These are phyloP conservation scores for Larimichthys crocea DNA, from an alignment of 2,113 vertebrate genomes.

Conservation along the genomic window DNA sequence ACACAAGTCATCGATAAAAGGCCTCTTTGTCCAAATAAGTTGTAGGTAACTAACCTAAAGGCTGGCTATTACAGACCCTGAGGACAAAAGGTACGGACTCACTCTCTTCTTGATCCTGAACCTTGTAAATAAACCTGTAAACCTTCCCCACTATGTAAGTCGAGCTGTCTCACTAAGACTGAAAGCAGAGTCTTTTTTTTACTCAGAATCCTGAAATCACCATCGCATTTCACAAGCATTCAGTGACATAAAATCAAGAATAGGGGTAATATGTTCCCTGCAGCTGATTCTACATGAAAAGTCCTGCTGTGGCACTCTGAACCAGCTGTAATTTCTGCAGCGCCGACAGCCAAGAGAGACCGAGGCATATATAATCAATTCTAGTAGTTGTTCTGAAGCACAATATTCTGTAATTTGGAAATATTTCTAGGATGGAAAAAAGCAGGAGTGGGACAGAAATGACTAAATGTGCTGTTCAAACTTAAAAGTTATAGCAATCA, in stretches of 20 bases:
- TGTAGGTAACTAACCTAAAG: neutral
- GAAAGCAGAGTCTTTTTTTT: neutral
- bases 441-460: neutral
- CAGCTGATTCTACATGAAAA: constrained; percentile 34
- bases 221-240: constrained; percentile 1
- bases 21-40: constrained; percentile 27
- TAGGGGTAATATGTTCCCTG: neutral
- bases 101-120: neutral
- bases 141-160: neutral
- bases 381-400: constrained; percentile 31
- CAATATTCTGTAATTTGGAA: constrained; percentile 34
- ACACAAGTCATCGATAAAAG: constrained; percentile 21
- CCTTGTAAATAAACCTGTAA: neutral
- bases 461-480: neutral
- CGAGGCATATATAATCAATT: constrained; percentile 37
- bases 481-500: neutral
- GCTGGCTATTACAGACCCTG: neutral
- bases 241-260: constrained; percentile 36
- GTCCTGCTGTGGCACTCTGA: constrained; percentile 24
- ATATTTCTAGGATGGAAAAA: constrained; percentile 28
- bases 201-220: constrained; percentile 7
- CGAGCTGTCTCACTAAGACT: neutral
- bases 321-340: constrained; percentile 40
- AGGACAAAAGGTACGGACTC: neutral
- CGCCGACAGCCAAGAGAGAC: constrained; percentile 13